These are phyloP conservation scores for Tenebrio molitor DNA, from an alignment of 1,140 invertebrate genomes.

Conservation along the genomic window DNA sequence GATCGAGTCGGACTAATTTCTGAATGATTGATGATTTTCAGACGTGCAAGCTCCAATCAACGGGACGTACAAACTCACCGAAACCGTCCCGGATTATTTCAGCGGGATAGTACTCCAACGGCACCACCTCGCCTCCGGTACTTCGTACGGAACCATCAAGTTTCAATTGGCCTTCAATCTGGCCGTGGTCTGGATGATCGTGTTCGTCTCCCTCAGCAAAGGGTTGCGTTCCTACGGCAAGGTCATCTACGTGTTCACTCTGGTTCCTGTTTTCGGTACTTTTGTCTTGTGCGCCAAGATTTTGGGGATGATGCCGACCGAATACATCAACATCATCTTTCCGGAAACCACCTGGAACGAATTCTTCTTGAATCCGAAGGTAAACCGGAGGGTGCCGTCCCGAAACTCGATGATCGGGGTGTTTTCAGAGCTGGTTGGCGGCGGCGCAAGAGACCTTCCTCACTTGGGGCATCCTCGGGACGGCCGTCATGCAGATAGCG, in stretches of 20 bases:
- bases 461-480: constrained; percentile 90
- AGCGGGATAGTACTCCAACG: constrained; percentile 85
- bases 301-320: constrained; percentile 77
- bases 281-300: constrained; percentile 81
- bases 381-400: constrained; percentile 72
- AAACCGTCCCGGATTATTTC: constrained; percentile 87
- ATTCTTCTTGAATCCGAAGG: constrained; percentile 85
- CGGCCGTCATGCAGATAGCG: constrained; percentile 86
- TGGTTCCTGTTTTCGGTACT: constrained; percentile 80
- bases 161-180: constrained; percentile 92
- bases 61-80: constrained; percentile 75
- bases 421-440: constrained; percentile 84
- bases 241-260: constrained; percentile 81
- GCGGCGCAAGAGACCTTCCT: constrained; percentile 90
- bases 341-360: constrained; percentile 84
- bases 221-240: constrained; percentile 89
- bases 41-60: constrained; percentile 60
- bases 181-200: constrained; percentile 90
- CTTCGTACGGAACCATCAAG: constrained; percentile 78
- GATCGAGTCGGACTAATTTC: constrained; percentile 8
- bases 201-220: constrained; percentile 91
- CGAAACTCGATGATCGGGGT: constrained; percentile 54
- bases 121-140: constrained; percentile 73
- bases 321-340: constrained; percentile 77
- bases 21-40: constrained; percentile 33